Base-by-base conservation (phyloP, 1,140 invertebrate species). In the Drosophila mayri region DNA sequence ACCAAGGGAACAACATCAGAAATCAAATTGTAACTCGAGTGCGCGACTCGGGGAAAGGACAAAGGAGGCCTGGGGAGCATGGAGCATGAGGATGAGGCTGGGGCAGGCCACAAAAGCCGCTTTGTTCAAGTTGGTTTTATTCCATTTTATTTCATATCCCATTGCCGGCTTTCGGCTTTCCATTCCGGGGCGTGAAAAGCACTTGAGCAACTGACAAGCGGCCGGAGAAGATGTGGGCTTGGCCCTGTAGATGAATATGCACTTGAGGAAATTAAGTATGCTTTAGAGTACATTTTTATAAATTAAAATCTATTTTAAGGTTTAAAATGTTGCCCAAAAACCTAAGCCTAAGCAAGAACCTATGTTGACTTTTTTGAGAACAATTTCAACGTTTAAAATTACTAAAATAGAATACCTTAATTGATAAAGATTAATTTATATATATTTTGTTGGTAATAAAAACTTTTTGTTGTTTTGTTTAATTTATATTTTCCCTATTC, bases 1-100 rank as follows among this genome's bases (percentile, higher is more conserved):
- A 82, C 54, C 25, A 37, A 61, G 41, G 30, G 32, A 35, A 12
- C 52, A 35, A 18, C 49, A 52, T 20, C 37, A 74, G 78, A 79
- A 86, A 86, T 87, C 83, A 81, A 82, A 86, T 86, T 87, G 82
- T 87, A 86, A 87, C 79, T 90, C 74, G 83, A 86, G 78, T 75
- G 61, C 64, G 57, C 46, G 61, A 59, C 72, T 47, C 58, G 32
- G 41, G 37, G 37, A 46, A 60, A 57, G 63, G 55, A 66, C 52
- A 59, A 57, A 66, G 68, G 65, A 72, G 72, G 55, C 7, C 16
- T 22, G 46, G 49, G 18, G 22, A 4, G 25, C 25, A 10, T 20
- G 18, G 52, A 22, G 52, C 35, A 14, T 41, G 35, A 30, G 58
- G 18, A 44, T 32, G 37, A n/a, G 52, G 52, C 9, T 50, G 28